Evolutionary conservation across 2,888 invertebrate genomes (phyloP).

Genomic region (Chloromyia formosa): DNA sequence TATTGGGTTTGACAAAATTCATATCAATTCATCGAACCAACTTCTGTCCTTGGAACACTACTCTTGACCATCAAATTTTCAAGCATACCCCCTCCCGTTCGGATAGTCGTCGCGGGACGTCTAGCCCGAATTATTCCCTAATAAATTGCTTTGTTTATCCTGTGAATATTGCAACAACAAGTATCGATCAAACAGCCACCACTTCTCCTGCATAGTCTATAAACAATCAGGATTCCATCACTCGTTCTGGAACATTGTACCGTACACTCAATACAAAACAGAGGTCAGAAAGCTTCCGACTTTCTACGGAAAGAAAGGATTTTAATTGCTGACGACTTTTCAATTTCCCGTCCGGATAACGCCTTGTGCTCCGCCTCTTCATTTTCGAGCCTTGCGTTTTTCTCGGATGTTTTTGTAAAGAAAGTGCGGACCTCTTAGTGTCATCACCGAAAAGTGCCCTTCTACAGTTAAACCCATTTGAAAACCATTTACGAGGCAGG

Average conservation of each 20-base stretch:
- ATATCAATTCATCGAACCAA: too few relatives aligned
- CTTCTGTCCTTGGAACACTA: too few relatives aligned
- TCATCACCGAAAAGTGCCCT: conserved; percentile 1
- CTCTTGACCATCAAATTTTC: too few relatives aligned
- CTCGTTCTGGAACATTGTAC: too few relatives aligned
- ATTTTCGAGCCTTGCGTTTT: background rate
- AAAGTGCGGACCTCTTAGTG: background rate
- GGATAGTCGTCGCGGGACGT: too few relatives aligned
- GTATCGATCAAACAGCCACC: too few relatives aligned
- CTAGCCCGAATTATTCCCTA: too few relatives aligned
- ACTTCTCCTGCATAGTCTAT: too few relatives aligned
- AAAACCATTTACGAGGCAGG: conserved; percentile 2
- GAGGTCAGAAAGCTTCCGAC: background rate
- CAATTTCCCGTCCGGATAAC: conserved; percentile 22
- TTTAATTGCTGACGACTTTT: background rate
- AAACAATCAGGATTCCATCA: conserved; percentile 1
- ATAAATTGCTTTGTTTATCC: too few relatives aligned
- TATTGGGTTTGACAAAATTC: too few relatives aligned
- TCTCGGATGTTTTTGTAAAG: background rate
- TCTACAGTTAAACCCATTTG: background rate
- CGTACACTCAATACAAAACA: background rate
- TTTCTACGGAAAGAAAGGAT: background rate
- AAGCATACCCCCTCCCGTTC: too few relatives aligned
- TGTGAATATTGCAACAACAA: too few relatives aligned
- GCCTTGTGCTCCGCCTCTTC: background rate